These are phyloP conservation scores for Onychomys leucogaster DNA, from an alignment of 2,797 vertebrate species.

Conservation along the genomic window DNA sequence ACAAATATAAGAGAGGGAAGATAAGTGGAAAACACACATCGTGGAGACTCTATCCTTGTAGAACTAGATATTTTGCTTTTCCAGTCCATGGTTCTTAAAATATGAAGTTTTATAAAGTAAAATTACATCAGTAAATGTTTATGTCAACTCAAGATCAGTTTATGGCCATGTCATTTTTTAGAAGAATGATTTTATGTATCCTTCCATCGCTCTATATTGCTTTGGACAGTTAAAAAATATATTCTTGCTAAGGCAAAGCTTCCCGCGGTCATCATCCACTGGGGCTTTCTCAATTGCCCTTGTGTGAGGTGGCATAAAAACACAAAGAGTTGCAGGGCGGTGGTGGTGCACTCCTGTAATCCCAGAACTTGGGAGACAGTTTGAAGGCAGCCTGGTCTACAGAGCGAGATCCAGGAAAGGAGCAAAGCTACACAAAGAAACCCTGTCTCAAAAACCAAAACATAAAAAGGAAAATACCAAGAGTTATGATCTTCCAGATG, in stretches of 20 bases:
- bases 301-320: neutral
- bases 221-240: neutral
- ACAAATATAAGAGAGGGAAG: neutral
- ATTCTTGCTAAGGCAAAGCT: neutral
- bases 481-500: neutral
- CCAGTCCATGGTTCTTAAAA: neutral
- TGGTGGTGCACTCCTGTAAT: no score
- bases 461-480: neutral
- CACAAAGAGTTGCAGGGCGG: no score
- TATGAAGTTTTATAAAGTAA: neutral
- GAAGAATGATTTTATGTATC: neutral
- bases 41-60: neutral
- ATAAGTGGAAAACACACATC: neutral
- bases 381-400: no score
- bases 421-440: no score
- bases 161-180: neutral
- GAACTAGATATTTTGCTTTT: neutral
- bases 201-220: neutral
- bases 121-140: neutral
- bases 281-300: neutral
- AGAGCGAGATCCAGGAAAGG: no score
- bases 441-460: no score
- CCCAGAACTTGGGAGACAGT: no score
- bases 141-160: conserved; percentile 21
- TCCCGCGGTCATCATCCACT: neutral